These are phyloP conservation scores for Alosa alosa DNA, from an alignment of 2,113 vertebrate genomes.

Conservation along the genomic window DNA sequence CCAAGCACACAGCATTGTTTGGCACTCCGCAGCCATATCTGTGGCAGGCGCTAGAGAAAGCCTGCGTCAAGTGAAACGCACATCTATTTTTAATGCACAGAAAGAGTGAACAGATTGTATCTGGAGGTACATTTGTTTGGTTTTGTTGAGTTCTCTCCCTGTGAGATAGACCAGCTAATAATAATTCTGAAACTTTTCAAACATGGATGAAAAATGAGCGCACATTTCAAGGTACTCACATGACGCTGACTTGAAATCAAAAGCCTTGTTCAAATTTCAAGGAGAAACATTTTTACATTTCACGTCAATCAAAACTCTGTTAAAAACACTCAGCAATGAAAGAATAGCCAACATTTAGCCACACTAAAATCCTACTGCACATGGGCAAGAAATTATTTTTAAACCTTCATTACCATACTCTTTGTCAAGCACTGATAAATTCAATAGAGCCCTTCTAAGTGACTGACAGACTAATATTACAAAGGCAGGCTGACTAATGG, in stretches of 20 bases:
- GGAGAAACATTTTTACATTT: not conserved
- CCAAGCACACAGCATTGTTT: not conserved
- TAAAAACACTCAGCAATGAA: not conserved
- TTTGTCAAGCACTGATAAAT: constrained; percentile 21
- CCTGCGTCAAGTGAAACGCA: not conserved
- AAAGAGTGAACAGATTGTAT: not conserved
- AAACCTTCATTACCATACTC: constrained; percentile 42
- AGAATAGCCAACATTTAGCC: not conserved
- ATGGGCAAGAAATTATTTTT: not conserved
- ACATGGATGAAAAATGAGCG: not conserved
- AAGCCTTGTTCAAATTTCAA: not conserved
- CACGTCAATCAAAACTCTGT: not conserved
- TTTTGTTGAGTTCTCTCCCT: constrained; percentile 1
- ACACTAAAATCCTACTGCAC: not conserved
- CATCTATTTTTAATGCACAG: not conserved
- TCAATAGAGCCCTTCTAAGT: constrained; percentile 10
- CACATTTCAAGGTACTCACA: not conserved
- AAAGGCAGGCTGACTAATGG: constrained; percentile 38
- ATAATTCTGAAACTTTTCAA: not conserved
- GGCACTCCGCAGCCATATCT: not conserved
- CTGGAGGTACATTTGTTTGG: not conserved
- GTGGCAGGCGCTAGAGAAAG: not conserved
- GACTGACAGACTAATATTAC: constrained; percentile 49
- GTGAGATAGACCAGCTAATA: not conserved
- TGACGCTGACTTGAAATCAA: not conserved